A percentile compares a stretch with the other conserved stretches of the same genome.
Conservation (phyloP, 2,113 vertebrate species). For the Balaeniceps rex region DNA sequence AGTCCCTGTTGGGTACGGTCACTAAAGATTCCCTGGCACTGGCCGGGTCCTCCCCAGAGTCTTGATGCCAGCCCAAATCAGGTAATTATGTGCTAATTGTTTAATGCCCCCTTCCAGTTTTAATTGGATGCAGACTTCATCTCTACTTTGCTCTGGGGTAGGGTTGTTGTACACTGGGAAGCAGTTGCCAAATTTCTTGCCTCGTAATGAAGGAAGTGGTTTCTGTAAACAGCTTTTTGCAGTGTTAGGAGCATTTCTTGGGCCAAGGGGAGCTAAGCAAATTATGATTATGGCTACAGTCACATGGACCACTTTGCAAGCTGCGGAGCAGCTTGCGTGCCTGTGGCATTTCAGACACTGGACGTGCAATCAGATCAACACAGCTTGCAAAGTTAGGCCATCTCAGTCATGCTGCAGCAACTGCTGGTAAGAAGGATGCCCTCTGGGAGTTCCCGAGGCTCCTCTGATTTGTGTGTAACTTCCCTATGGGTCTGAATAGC, state of each 20-base stretch:
- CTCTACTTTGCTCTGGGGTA: conserved; percentile 33
- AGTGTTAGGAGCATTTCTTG: not conserved
- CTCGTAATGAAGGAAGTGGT: conserved; percentile 60
- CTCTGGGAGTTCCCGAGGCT: not conserved
- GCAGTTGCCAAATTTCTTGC: conserved; percentile 49
- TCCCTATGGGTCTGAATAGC: not conserved
- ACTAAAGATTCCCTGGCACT: not conserved
- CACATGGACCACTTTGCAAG: not conserved
- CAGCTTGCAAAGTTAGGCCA: not conserved
- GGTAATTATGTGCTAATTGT: conserved; percentile 58
- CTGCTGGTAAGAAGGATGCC: not conserved
- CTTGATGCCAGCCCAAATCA: not conserved
- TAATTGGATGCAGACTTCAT: conserved; percentile 49
- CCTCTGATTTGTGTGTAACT: not conserved
- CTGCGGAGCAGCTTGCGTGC: not conserved
- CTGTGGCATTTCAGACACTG: not conserved
- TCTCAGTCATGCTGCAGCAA: not conserved
- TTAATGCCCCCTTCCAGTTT: conserved; percentile 50
- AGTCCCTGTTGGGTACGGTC: not conserved
- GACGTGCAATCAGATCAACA: not conserved
- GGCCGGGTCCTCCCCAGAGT: not conserved
- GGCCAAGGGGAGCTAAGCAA: not conserved
- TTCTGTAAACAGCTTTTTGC: conserved; percentile 60
- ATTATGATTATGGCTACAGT: not conserved
- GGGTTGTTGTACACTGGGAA: not conserved